Percentiles rank a stretch among this genome's conserved stretches.
phyloP scores from a whole-genome alignment of 1,140 invertebrate species.

The Drosophila baimaii region DNA sequence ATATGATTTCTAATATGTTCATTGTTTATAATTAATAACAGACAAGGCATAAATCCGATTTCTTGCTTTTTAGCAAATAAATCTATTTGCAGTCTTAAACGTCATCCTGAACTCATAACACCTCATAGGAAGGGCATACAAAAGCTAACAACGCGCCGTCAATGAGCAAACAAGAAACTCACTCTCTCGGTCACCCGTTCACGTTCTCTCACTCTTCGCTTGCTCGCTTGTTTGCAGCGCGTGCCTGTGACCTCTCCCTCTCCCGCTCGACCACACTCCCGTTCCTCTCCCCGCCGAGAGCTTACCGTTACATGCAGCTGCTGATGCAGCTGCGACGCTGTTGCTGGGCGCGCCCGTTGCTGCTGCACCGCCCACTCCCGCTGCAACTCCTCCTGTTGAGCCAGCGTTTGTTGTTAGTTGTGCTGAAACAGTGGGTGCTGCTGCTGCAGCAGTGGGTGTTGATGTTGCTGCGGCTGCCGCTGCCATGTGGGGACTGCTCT shows the following conservation, averaged over 20 bases:
- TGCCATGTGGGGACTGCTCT: slow-evolving; percentile 83
- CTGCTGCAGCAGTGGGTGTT: slow-evolving; percentile 25
- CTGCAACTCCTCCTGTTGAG: slow-evolving; percentile 29
- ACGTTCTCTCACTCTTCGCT: slow-evolving; percentile 13
- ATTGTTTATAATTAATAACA: too few relatives aligned
- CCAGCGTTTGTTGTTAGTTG: slow-evolving; percentile 37
- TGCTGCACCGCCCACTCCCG: slow-evolving; percentile 37
- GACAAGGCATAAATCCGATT: too few relatives aligned
- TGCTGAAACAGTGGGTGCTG: slow-evolving; percentile 23
- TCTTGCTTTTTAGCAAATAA: background rate
- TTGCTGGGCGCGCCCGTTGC: slow-evolving; percentile 64
- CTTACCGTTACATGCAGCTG: slow-evolving; percentile 78
- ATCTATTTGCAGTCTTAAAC: background rate
- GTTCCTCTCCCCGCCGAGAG: slow-evolving; percentile 24
- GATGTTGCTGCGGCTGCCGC: slow-evolving; percentile 60
- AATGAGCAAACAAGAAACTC: slow-evolving; percentile 53
- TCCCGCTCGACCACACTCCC: background rate
- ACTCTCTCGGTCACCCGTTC: slow-evolving; percentile 31
- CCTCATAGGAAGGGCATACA: slow-evolving; percentile 5
- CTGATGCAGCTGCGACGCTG: slow-evolving; percentile 65
- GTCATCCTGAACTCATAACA: slow-evolving; percentile 6
- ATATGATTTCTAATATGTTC: too few relatives aligned
- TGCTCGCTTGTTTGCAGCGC: slow-evolving; percentile 52
- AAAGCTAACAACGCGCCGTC: slow-evolving; percentile 28
- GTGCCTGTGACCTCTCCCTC: slow-evolving; percentile 52